Percentiles rank a stretch among this genome's conserved stretches.
These are phyloP conservation scores for Parazoanthus swiftii DNA, from an alignment of 92 coral and sea anemone genomes.

Conservation along the genomic window DNA sequence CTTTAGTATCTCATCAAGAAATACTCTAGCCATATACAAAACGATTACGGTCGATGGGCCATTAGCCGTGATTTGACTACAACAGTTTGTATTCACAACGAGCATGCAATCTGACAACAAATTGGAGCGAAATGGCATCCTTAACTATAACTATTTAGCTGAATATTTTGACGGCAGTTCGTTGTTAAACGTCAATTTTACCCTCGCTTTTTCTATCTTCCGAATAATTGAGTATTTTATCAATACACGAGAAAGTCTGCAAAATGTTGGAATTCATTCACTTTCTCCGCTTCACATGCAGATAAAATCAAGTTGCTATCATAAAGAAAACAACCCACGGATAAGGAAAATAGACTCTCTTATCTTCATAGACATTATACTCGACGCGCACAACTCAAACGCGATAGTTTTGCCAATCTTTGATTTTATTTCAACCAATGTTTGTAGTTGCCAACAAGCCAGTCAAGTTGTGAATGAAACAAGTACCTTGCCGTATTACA, in stretches of 20 bases:
- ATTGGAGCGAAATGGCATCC: neutral
- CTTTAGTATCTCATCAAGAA: slow-evolving; percentile 38
- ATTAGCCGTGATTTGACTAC: slow-evolving; percentile 12
- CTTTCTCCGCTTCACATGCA: neutral
- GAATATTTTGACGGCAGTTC: neutral
- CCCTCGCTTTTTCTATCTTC: neutral
- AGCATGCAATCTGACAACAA: neutral
- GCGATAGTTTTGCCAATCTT: no score
- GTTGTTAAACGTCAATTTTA: neutral
- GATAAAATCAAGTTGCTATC: slow-evolving; percentile 29
- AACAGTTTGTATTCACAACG: neutral
- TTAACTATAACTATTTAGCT: neutral
- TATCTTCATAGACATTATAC: slow-evolving; percentile 26
- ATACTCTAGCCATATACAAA: slow-evolving; percentile 10
- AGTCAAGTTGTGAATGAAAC: no score
- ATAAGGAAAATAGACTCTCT: slow-evolving; percentile 1
- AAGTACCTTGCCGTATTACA: no score
- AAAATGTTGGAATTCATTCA: neutral
- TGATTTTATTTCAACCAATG: neutral
- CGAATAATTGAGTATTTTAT: neutral
- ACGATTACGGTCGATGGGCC: neutral
- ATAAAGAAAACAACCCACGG: neutral
- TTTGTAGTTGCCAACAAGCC: no score
- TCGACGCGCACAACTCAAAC: neutral
- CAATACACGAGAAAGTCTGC: neutral